Evolutionary conservation across 2,113 vertebrate species (phyloP).

Genomic region (Antechinus flavipes): DNA sequence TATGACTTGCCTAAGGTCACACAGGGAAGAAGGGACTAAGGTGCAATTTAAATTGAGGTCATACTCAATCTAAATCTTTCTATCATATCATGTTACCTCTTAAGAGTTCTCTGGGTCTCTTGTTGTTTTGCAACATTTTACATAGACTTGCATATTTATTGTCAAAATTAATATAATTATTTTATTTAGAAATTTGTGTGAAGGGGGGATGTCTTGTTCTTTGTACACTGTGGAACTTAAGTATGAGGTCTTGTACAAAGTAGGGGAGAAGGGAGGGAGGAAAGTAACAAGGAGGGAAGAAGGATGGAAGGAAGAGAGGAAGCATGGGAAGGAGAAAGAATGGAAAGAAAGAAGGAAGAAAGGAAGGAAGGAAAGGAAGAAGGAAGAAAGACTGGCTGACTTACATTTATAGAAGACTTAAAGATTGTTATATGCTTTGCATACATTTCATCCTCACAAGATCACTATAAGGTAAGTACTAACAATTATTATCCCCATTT

Average conservation of each 20-base stretch:
- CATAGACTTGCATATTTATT: not conserved
- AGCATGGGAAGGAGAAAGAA: no score
- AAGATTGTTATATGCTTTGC: not conserved
- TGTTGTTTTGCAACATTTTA: not conserved
- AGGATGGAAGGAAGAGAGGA: not conserved
- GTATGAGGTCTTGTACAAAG: not conserved
- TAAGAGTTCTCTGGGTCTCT: not conserved
- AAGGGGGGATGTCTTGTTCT: not conserved
- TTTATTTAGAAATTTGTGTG: not conserved
- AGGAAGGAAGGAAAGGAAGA: no score
- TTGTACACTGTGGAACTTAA: not conserved
- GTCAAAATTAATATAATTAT: not conserved
- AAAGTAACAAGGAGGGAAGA: not conserved
- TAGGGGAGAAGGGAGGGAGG: not conserved
- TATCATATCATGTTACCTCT: not conserved
- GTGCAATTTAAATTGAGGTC: not conserved
- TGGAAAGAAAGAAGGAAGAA: no score
- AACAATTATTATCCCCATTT: not conserved
- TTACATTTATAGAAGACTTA: not conserved
- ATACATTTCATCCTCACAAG: not conserved
- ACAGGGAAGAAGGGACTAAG: not conserved
- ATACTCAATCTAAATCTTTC: not conserved
- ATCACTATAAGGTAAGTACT: no score
- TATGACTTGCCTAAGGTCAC: not conserved
- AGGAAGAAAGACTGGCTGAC: no score